Conservation (phyloP, 2,888 invertebrate genomes). For the Pocota personata region DNA sequence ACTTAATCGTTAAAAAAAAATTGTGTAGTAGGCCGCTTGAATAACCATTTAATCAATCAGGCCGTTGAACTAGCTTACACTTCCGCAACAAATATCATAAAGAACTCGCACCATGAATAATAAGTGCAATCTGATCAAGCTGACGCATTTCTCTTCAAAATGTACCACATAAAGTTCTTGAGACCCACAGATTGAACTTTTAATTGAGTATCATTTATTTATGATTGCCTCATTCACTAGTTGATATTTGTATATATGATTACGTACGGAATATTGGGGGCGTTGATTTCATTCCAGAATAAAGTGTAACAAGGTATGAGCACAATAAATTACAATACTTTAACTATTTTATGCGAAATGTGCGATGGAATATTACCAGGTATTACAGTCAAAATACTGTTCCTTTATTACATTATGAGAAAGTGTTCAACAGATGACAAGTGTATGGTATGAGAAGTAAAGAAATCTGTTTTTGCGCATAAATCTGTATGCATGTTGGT, state of each 20-base stretch:
- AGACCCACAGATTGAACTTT: conserved; percentile 41
- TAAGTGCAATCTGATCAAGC: conserved; percentile 34
- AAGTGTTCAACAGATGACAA: conserved; percentile 38
- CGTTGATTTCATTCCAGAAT: conserved; percentile 22
- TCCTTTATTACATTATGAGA: neutral
- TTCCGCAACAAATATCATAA: conserved; percentile 32
- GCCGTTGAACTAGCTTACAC: conserved; percentile 40
- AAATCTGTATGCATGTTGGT: neutral
- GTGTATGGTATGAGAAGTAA: neutral
- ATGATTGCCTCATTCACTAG: conserved; percentile 6
- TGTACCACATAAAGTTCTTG: neutral
- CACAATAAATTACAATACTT: neutral
- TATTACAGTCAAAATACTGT: neutral
- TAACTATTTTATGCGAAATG: neutral
- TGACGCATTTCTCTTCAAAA: neutral
- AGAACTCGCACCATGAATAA: conserved; percentile 30
- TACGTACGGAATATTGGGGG: conserved; percentile 32
- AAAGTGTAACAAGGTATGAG: neutral
- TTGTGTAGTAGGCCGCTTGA: neutral
- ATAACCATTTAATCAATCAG: conserved; percentile 19
- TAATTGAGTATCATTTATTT: conserved; percentile 45
- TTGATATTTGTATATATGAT: neutral
- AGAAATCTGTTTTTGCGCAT: neutral
- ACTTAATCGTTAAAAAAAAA: neutral
- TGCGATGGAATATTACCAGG: neutral